Percentiles rank a stretch among this genome's conserved stretches.
phyloP scores from a whole-genome alignment of 2,113 vertebrate species.

The Sinocyclocheilus anshuiensis region DNA sequence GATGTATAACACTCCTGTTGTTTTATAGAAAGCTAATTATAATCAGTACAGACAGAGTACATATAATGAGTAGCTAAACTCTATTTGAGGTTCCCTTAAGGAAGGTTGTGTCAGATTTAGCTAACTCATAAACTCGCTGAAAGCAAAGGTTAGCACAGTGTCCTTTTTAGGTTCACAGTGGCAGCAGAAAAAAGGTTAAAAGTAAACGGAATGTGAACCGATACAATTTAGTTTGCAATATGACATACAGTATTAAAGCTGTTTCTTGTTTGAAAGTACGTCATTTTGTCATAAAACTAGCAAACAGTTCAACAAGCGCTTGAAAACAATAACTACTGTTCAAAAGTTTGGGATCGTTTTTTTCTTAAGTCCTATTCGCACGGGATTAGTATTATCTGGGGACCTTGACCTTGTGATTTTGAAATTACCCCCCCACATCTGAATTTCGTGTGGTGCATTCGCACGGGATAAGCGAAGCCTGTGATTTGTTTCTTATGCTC shows the following conservation, averaged over 20 bases:
- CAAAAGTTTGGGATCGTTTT: no score
- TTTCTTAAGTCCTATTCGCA: no score
- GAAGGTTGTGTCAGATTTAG: constrained; percentile 8
- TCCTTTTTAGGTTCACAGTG: background rate
- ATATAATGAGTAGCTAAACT: background rate
- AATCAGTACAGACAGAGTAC: background rate
- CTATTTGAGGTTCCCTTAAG: background rate
- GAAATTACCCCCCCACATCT: no score
- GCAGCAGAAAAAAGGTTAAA: background rate
- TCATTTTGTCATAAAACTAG: background rate
- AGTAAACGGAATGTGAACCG: background rate
- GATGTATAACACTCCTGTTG: background rate
- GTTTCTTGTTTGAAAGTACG: background rate
- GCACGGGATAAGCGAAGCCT: no score
- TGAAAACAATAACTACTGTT: background rate
- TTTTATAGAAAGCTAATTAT: background rate
- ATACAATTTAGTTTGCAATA: background rate
- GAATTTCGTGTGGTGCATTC: no score
- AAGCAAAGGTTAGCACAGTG: background rate
- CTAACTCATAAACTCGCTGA: background rate
- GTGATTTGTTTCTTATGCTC: background rate
- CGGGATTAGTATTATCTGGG: no score
- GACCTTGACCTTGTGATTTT: no score
- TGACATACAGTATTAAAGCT: background rate
- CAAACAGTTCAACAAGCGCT: background rate